Base-by-base conservation (phyloP, 2,888 invertebrate species). In the Molanna angustata region DNA sequence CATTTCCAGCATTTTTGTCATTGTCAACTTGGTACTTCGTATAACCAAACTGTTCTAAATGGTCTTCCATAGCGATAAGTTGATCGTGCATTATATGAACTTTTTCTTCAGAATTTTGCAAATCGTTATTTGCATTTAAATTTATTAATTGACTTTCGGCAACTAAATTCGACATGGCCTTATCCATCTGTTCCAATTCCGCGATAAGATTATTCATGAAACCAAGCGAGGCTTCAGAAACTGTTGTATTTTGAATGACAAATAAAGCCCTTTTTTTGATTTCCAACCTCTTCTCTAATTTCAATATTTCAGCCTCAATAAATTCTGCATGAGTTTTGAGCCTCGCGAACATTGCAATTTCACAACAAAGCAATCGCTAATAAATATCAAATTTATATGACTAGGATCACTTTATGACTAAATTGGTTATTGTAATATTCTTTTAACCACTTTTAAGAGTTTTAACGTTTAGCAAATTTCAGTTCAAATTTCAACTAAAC, bases 301-400 rank as follows among this genome's bases (percentile, higher is more conserved):
- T 18, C 14, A 37, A 43, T 22, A 50, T 35, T 35, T 43, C 50
- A 4, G 22, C 33, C n/a, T 50, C 50, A 37, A 50, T 43, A 7
- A 22, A 11, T 7, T 50, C 50, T 4, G 50, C 50, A 22, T 50
- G 50, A 44, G 13, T 50, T 44, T 18, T 43, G 13, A 50, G 37
- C 17, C 43, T 40, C 6, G 50, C 50, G 14, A 50, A 50, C 50
- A 50, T 50, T 35, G 14, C n/a, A n/a, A n/a, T n/a, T n/a, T n/a
- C n/a, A n/a, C n/a, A n/a, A n/a, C n/a, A n/a, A n/a, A n/a, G n/a
- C n/a, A n/a, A n/a, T n/a, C n/a, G n/a, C n/a, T n/a, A n/a, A n/a
- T n/a, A n/a, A n/a, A n/a, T n/a, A n/a, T n/a, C n/a, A n/a, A n/a
- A n/a, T n/a, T n/a, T n/a, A n/a, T n/a, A n/a, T n/a, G n/a, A n/a